Evolutionary conservation across 2,113 vertebrate species (phyloP).

Genomic region (Sinocyclocheilus anshuiensis): DNA sequence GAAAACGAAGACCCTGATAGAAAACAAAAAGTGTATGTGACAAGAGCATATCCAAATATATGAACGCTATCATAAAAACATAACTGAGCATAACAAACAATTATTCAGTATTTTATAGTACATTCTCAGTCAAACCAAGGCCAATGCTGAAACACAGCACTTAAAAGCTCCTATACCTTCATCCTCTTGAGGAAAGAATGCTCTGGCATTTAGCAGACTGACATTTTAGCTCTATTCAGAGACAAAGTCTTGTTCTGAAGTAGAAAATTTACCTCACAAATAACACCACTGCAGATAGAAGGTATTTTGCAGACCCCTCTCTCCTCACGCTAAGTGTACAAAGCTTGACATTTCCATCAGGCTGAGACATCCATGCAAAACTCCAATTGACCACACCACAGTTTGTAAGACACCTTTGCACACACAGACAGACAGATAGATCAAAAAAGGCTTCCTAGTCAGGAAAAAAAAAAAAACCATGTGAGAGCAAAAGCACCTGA

Average conservation of each 20-base stretch:
- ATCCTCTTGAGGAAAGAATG: constrained; percentile 1
- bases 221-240: constrained; percentile 34
- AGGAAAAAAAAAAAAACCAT: background rate
- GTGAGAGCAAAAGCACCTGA: background rate
- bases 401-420: constrained; percentile 16
- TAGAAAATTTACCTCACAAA: constrained; percentile 44
- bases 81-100: background rate
- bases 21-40: background rate
- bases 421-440: constrained; percentile 9
- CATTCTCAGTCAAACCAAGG: background rate
- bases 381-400: constrained; percentile 36
- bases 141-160: constrained; percentile 11
- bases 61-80: background rate
- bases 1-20: background rate
- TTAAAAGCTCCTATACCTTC: constrained; percentile 4
- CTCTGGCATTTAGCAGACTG: constrained; percentile 32
- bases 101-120: background rate
- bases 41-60: background rate
- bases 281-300: constrained; percentile 18
- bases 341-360: constrained; percentile 47
- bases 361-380: constrained; percentile 27
- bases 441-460: background rate
- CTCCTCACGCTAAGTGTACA: constrained; percentile 1
- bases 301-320: background rate
- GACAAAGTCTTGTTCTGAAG: constrained; percentile 14